phyloP scores from a whole-genome alignment of 2,113 vertebrate species.

The Centropus unirufus region DNA sequence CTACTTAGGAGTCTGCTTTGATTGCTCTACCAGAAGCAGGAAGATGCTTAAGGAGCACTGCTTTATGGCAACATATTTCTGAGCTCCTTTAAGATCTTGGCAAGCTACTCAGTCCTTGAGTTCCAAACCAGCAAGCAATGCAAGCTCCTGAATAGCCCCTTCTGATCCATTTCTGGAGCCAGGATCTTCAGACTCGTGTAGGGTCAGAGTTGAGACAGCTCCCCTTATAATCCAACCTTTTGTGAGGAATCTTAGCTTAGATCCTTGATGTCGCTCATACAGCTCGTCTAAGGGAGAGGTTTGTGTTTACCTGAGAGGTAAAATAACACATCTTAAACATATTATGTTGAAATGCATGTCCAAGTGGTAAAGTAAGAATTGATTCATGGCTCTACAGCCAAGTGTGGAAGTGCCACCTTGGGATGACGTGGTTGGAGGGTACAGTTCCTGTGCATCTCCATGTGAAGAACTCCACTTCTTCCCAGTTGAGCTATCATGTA shows the following conservation, averaged over 20 bases:
- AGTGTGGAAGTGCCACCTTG: neutral
- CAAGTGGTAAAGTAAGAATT: neutral
- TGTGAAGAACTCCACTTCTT: neutral
- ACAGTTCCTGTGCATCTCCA: neutral
- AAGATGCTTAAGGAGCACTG: neutral
- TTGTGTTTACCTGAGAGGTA: neutral
- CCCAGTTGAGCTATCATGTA: constrained; percentile 29
- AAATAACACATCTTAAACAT: neutral
- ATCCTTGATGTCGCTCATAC: neutral
- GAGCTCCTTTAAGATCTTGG: neutral
- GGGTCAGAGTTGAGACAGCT: neutral
- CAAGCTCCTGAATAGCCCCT: neutral
- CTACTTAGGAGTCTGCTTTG: neutral
- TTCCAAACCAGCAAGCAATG: neutral
- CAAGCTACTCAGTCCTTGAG: neutral
- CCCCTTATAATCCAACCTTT: neutral
- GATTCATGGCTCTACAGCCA: neutral
- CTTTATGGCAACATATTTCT: neutral
- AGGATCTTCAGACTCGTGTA: neutral
- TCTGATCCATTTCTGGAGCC: neutral
- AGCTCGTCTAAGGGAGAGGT: neutral
- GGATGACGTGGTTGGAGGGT: neutral
- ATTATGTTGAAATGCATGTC: neutral
- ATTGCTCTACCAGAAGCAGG: neutral
- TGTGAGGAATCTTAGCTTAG: neutral